These are phyloP conservation scores for Samia ricini DNA, from an alignment of 1,140 invertebrate species.

Conservation along the genomic window DNA sequence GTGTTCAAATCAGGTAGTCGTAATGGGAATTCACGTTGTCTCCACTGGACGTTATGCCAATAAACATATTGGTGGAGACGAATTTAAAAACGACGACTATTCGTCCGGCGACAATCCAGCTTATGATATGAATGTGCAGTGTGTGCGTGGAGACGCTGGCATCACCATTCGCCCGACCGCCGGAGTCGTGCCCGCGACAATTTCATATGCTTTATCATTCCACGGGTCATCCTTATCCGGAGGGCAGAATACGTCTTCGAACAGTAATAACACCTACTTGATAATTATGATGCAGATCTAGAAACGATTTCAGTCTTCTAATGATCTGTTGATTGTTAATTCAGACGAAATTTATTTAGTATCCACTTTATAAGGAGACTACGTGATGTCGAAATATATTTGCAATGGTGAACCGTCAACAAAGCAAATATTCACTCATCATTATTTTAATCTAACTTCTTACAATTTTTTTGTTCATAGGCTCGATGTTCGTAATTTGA, in stretches of 20 bases:
- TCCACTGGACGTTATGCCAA: constrained; percentile 68
- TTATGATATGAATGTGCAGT: constrained; percentile 21
- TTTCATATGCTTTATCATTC: constrained; percentile 47
- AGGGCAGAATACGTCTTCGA: constrained; percentile 50
- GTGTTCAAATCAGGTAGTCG: constrained; percentile 71
- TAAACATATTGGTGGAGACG: constrained; percentile 65
- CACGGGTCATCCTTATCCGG: constrained; percentile 53
- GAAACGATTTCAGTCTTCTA: background rate
- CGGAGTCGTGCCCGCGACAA: constrained; percentile 24
- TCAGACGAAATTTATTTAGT: too few species aligned
- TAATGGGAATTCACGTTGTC: constrained; percentile 71
- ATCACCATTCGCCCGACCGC: constrained; percentile 11
- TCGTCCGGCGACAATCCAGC: constrained; percentile 27
- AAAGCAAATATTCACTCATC: too few species aligned
- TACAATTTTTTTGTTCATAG: too few species aligned
- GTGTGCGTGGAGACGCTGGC: constrained; percentile 20
- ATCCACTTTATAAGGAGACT: too few species aligned
- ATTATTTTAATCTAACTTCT: too few species aligned
- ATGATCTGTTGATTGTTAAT: background rate
- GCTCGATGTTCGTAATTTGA: background rate
- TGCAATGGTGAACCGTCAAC: too few species aligned
- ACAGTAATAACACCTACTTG: constrained; percentile 31
- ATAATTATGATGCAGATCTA: constrained; percentile 12
- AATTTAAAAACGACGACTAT: constrained; percentile 7
- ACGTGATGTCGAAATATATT: too few species aligned